Conservation (phyloP, 2,113 vertebrate species). For the Hipposideros armiger region DNA sequence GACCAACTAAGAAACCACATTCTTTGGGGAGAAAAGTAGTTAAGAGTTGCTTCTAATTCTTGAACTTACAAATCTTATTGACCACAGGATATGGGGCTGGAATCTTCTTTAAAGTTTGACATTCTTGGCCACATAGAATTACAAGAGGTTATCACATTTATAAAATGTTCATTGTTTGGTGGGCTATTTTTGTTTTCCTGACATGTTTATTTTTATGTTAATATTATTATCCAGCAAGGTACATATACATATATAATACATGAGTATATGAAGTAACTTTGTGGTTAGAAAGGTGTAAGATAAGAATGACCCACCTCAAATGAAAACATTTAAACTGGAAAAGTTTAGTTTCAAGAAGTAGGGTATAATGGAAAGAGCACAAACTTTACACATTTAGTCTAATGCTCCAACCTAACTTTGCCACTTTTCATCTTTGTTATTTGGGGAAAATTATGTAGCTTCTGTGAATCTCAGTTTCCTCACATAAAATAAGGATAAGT, state of each 20-base stretch:
- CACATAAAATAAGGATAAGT: background rate
- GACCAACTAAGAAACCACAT: background rate
- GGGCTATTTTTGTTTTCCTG: background rate
- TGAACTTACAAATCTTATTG: conserved; percentile 13
- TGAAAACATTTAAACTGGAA: conserved; percentile 21
- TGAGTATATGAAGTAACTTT: background rate
- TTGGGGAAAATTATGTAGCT: conserved; percentile 2
- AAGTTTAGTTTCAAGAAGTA: background rate
- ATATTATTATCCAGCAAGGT: background rate
- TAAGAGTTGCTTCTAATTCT: conserved; percentile 32
- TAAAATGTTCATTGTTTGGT: background rate
- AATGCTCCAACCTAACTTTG: background rate
- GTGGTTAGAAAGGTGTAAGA: conserved; percentile 15
- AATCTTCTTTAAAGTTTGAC: background rate
- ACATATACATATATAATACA: background rate
- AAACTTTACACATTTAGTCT: background rate
- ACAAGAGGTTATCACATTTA: background rate
- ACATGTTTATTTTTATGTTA: conserved; percentile 57
- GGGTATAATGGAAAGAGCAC: background rate
- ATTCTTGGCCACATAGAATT: background rate
- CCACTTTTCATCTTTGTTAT: background rate
- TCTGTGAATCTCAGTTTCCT: background rate
- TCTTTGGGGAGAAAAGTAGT: background rate
- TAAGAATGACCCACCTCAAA: background rate
- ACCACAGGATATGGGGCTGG: background rate